Evolutionary conservation across 2,888 invertebrate species (phyloP).

Genomic region (Aphelenchoides bicaudatus): DNA sequence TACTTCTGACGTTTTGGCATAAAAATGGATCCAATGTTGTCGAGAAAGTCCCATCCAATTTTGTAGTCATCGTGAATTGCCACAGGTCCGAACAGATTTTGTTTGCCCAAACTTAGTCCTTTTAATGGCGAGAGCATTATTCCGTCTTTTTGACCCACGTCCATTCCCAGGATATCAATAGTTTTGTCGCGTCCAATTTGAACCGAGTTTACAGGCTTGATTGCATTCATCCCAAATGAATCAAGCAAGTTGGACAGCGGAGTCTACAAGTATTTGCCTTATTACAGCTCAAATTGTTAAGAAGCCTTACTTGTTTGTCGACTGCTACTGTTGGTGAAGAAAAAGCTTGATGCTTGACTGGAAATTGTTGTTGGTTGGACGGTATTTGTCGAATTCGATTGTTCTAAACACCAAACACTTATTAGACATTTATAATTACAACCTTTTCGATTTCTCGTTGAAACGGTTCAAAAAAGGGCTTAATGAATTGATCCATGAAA

Average conservation of each 20-base stretch:
- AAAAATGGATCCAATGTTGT: constrained; percentile 32
- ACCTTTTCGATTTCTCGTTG: background rate
- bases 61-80: constrained; percentile 39
- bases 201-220: constrained; percentile 28
- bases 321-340: too few species aligned
- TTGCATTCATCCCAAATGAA: constrained; percentile 20
- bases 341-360: too few species aligned
- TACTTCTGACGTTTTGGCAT: too few species aligned
- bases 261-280: too few species aligned
- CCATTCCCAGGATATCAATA: constrained; percentile 32
- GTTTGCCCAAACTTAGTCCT: constrained; percentile 34
- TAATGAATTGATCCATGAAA: background rate
- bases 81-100: constrained; percentile 37
- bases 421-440: background rate
- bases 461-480: constrained; percentile 13
- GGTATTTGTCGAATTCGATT: too few species aligned
- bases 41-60: constrained; percentile 33
- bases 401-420: background rate
- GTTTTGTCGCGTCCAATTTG: constrained; percentile 32
- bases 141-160: constrained; percentile 33
- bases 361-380: too few species aligned
- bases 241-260: constrained; percentile 23
- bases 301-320: too few species aligned
- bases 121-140: constrained; percentile 27
- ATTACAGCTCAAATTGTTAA: too few species aligned